Evolutionary conservation across 2,888 invertebrate genomes (phyloP).

Genomic region (Xylota segnis): DNA sequence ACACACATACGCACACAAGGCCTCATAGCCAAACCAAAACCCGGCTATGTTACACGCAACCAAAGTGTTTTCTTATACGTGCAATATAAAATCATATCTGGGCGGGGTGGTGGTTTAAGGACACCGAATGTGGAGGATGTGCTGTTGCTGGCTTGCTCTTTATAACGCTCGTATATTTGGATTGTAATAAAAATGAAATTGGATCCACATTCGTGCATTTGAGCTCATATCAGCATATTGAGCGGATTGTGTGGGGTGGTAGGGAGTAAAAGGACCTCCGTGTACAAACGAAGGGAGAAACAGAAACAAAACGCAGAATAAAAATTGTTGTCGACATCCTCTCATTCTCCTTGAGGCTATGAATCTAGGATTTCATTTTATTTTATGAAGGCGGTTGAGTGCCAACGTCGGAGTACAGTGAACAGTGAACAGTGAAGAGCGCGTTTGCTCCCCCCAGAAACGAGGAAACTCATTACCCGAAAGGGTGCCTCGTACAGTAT

Average conservation of each 20-base stretch:
- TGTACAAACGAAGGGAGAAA: constrained; percentile 4
- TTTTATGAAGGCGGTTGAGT: constrained; percentile 75
- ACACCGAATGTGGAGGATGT: constrained; percentile 58
- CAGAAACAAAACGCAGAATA: constrained; percentile 39
- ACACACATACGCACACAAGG: constrained; percentile 13
- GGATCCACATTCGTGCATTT: constrained; percentile 78
- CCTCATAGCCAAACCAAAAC: constrained; percentile 45
- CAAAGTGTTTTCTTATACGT: constrained; percentile 71
- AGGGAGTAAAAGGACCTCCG: constrained; percentile 1
- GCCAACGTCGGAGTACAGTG: constrained; percentile 34
- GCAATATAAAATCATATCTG: constrained; percentile 76
- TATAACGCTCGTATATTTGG: constrained; percentile 73
- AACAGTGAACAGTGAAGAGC: constrained; percentile 16
- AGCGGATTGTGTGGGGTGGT: constrained; percentile 55
- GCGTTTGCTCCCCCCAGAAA: constrained; percentile 47
- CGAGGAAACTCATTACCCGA: constrained; percentile 56
- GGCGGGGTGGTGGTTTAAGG: constrained; percentile 60
- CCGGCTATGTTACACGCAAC: constrained; percentile 28
- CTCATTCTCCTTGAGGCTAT: constrained; percentile 54
- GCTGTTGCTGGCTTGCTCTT: constrained; percentile 58
- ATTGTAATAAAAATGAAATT: constrained; percentile 79
- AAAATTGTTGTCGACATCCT: constrained; percentile 42
- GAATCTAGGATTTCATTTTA: constrained; percentile 74
- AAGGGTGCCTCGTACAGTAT: constrained; percentile 49
- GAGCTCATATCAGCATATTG: constrained; percentile 76